A percentile compares a stretch with the other conserved stretches of the same genome.
Evolutionary conservation across 1,140 invertebrate species (phyloP).

Genomic region (Wiebesia pumilae): DNA sequence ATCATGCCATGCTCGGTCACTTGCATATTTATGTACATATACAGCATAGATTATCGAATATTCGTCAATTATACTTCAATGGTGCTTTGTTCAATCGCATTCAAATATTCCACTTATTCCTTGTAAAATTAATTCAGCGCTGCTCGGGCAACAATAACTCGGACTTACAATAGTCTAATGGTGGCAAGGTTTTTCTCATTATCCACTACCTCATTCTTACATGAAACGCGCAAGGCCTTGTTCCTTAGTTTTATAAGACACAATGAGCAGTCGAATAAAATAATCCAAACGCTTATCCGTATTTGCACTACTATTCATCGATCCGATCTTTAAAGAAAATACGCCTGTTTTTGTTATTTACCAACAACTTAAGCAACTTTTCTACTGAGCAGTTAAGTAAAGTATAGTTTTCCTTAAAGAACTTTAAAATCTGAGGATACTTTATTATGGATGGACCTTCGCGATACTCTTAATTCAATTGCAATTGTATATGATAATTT

Average conservation of each 20-base stretch:
- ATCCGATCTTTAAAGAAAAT: not conserved
- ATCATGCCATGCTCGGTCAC: not conserved
- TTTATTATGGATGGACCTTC: not conserved
- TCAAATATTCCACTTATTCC: not conserved
- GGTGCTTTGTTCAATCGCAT: not conserved
- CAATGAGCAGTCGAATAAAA: not conserved
- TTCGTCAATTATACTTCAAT: not conserved
- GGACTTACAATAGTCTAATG: not conserved
- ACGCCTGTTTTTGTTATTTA: no score
- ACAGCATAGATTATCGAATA: not conserved
- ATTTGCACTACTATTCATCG: not conserved
- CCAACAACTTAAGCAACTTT: no score
- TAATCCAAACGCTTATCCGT: not conserved
- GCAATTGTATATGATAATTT: not conserved
- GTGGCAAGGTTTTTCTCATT: constrained; percentile 10
- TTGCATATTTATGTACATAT: not conserved
- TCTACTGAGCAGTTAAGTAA: no score
- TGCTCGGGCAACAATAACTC: not conserved
- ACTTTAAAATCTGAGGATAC: not conserved
- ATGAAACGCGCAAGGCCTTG: not conserved
- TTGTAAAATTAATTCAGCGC: not conserved
- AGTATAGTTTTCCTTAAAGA: no score
- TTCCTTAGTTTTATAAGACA: not conserved
- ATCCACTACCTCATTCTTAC: not conserved
- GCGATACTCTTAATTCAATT: not conserved